These are phyloP conservation scores for Pangasius djambal DNA, from an alignment of 2,797 vertebrate genomes.

Conservation along the genomic window DNA sequence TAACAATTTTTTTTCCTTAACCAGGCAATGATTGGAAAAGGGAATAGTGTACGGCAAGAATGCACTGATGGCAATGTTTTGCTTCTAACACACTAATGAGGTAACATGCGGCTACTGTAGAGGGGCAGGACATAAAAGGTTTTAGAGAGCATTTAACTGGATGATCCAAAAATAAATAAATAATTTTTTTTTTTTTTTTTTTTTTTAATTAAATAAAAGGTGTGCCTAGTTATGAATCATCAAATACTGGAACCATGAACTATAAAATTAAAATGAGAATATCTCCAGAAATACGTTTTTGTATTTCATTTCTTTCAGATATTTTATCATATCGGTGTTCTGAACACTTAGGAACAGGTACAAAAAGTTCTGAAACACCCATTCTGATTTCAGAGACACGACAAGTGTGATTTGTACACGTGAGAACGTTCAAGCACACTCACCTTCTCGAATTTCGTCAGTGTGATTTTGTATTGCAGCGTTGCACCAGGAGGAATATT, in stretches of 20 bases:
- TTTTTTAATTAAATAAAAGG: no score
- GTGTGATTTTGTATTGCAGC: slow-evolving; percentile 87
- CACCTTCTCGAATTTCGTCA: slow-evolving; percentile 93
- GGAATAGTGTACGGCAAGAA: neutral
- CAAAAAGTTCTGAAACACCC: neutral
- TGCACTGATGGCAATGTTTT: neutral
- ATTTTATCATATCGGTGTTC: neutral
- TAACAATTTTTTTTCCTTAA: neutral
- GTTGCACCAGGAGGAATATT: slow-evolving; percentile 85
- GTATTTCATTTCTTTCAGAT: neutral
- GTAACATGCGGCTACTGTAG: neutral
- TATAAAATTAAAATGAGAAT: no score
- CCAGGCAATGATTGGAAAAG: neutral
- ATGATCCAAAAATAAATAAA: neutral
- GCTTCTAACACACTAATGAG: neutral
- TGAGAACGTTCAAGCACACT: slow-evolving; percentile 35
- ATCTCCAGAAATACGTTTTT: neutral
- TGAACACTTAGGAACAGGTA: neutral
- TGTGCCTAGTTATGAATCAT: no score
- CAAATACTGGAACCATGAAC: no score
- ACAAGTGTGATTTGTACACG: neutral
- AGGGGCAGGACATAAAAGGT: neutral
- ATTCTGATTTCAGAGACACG: neutral
- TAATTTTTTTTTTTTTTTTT: no score
- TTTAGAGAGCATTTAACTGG: neutral